Evolutionary conservation across 2,113 vertebrate genomes (phyloP).

Genomic region (Oreochromis spilurus): DNA sequence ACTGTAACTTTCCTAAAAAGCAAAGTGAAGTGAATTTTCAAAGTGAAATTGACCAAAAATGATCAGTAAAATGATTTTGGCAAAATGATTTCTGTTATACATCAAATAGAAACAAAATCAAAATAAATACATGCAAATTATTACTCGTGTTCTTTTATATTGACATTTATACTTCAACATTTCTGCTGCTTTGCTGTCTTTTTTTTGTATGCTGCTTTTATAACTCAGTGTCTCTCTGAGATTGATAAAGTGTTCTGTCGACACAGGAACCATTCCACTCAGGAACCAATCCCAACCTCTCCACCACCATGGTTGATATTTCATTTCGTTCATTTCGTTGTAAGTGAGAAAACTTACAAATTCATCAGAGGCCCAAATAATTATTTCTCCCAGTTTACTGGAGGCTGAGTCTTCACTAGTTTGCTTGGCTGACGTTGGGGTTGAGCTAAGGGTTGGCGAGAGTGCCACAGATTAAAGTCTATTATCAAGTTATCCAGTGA

Average conservation of each 20-base stretch:
- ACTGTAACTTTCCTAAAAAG: background rate
- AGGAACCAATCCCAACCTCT: background rate
- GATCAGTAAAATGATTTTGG: background rate
- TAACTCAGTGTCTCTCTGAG: background rate
- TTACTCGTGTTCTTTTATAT: background rate
- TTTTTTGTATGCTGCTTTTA: background rate
- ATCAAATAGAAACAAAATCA: background rate
- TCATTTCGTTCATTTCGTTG: accelerated
- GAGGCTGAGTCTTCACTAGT: background rate
- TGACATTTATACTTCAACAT: background rate
- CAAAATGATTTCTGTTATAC: background rate
- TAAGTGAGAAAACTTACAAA: background rate
- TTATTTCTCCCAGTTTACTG: background rate
- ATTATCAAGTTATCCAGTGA: background rate
- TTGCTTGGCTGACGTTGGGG: background rate
- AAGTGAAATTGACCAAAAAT: background rate
- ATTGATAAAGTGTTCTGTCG: background rate
- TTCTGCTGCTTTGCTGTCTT: background rate
- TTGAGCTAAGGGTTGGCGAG: accelerated
- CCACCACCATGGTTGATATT: background rate
- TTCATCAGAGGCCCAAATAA: background rate
- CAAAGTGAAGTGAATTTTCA: background rate
- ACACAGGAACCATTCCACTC: background rate
- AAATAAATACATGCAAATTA: background rate
- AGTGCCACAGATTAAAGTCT: background rate